Evolutionary conservation across 2,888 invertebrate genomes (phyloP).

Genomic region (Drosophila kokeensis): DNA sequence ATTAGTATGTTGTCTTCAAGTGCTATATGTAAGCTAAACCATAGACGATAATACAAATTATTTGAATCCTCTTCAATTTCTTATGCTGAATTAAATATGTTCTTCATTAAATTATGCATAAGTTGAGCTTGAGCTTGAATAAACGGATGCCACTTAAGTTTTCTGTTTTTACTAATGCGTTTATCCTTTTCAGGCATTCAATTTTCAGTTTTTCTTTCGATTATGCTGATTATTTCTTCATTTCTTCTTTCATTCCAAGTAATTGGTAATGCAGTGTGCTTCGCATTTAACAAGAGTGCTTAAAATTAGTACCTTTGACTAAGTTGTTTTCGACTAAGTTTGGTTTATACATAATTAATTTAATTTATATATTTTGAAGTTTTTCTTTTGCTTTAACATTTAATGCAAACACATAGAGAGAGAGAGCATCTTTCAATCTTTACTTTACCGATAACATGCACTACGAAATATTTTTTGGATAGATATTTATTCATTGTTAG

Average conservation of each 20-base stretch:
- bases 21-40: conserved; percentile 60
- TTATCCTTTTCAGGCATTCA: conserved; percentile 11
- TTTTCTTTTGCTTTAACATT: conserved; percentile 59
- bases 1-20: conserved; percentile 42
- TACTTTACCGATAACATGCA: conserved; percentile 52
- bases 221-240: conserved; percentile 11
- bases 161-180: conserved; percentile 36
- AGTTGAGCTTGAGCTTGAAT: conserved; percentile 64
- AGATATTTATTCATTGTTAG: conserved; percentile 26
- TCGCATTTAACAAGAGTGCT: conserved; percentile 71
- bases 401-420: conserved; percentile 65
- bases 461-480: conserved; percentile 51
- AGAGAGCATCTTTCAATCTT: conserved; percentile 51
- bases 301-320: conserved; percentile 74
- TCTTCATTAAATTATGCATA: conserved; percentile 45
- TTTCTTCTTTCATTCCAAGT: conserved; percentile 19
- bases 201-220: conserved; percentile 26
- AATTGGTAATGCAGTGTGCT: conserved; percentile 38
- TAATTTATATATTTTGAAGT: conserved; percentile 55
- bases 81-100: conserved; percentile 40
- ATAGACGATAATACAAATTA: conserved; percentile 64
- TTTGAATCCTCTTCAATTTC: conserved; percentile 38
- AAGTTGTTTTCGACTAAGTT: conserved; percentile 71
- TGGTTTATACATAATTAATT: conserved; percentile 62
- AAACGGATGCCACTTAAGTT: conserved; percentile 55